Conservation (phyloP, 2,888 invertebrate genomes). For the Tupiocoris notatus region DNA sequence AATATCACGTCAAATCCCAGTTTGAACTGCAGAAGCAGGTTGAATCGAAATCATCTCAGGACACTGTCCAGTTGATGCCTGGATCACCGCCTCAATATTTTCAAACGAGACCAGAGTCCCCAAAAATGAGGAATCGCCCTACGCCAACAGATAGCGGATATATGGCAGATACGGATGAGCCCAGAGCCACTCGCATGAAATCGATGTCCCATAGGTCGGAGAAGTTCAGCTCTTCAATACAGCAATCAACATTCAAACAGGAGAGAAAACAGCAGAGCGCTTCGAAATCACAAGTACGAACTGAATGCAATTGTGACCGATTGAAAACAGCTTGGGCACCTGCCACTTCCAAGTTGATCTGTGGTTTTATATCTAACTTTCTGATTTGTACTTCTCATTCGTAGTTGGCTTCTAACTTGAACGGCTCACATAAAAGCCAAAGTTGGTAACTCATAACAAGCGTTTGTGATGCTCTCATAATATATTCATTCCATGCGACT, state of each 20-base stretch:
- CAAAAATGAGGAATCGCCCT: slow-evolving; percentile 58
- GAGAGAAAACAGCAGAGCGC: slow-evolving; percentile 12
- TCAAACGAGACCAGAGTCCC: slow-evolving; percentile 55
- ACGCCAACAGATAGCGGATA: slow-evolving; percentile 61
- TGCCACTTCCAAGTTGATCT: not conserved
- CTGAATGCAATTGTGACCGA: not conserved
- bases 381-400: not conserved
- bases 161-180: slow-evolving; percentile 70
- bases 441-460: not conserved
- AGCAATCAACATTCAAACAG: slow-evolving; percentile 23
- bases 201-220: slow-evolving; percentile 15
- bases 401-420: not conserved
- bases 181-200: slow-evolving; percentile 33
- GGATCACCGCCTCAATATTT: slow-evolving; percentile 55
- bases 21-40: not conserved
- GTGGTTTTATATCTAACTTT: not conserved
- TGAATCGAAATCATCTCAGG: slow-evolving; percentile 6
- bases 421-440: slow-evolving; percentile 15
- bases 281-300: slow-evolving; percentile 25
- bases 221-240: slow-evolving; percentile 1
- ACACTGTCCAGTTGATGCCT: slow-evolving; percentile 52
- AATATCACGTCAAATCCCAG: slow-evolving; percentile 11
- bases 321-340: not conserved
- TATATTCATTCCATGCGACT: too few relatives aligned
- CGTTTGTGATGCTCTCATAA: not conserved